A percentile compares a stretch with the other conserved stretches of the same genome.
phyloP scores from a whole-genome alignment of 2,888 invertebrate genomes.

The Chymomyza amoena region DNA sequence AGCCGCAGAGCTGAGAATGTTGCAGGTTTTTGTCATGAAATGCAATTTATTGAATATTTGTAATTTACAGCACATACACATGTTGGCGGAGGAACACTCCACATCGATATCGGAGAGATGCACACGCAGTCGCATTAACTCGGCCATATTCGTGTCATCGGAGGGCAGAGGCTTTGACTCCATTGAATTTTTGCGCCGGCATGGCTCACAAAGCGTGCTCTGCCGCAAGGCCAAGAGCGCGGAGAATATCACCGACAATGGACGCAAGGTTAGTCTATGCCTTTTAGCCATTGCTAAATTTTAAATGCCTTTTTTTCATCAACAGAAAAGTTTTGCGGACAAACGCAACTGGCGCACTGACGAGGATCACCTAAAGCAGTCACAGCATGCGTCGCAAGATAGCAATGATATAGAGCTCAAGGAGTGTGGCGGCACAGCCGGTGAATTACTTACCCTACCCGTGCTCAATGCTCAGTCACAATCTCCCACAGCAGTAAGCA shows the following conservation, averaged over 20 bases:
- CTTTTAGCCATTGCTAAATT: neutral
- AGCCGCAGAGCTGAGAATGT: neutral
- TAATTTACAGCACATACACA: constrained; percentile 84
- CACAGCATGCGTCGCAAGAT: constrained; percentile 50
- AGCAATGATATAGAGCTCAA: constrained; percentile 63
- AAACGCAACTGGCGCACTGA: constrained; percentile 77
- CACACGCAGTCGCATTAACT: constrained; percentile 88
- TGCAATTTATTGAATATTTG: neutral
- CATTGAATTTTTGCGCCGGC: constrained; percentile 88
- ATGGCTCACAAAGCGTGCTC: constrained; percentile 88
- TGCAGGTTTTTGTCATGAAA: neutral
- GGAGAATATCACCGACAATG: constrained; percentile 82
- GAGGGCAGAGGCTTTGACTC: constrained; percentile 88
- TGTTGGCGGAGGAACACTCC: constrained; percentile 84
- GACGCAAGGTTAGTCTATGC: constrained; percentile 72
- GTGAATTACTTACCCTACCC: constrained; percentile 63
- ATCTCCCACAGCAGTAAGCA: constrained; percentile 53
- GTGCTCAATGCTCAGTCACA: constrained; percentile 47
- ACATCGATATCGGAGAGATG: constrained; percentile 82
- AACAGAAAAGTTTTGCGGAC: constrained; percentile 75
- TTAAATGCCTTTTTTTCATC: constrained; percentile 2
- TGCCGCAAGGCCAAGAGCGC: constrained; percentile 90
- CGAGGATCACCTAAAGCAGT: constrained; percentile 64
- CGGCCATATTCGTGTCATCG: constrained; percentile 90
- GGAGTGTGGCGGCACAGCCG: constrained; percentile 50